Percentiles rank a stretch among this genome's conserved stretches.
phyloP scores from a whole-genome alignment of 2,888 invertebrate genomes.

The Plebejus anna region DNA sequence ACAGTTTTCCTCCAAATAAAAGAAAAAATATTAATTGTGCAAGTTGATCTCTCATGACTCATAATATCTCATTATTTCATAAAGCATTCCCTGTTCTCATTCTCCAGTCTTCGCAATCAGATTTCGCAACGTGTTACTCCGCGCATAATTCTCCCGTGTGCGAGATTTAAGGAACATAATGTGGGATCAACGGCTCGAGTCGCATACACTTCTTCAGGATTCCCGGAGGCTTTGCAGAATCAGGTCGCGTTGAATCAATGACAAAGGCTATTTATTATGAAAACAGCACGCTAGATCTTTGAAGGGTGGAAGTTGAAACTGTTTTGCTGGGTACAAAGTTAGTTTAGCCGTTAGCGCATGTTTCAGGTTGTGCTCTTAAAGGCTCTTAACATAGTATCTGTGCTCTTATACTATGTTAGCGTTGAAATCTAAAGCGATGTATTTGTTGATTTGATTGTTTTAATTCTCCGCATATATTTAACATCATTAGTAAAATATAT shows the following conservation, averaged over 20 bases:
- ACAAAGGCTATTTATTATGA: constrained; percentile 36
- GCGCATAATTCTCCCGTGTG: constrained; percentile 6
- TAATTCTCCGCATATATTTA: too few species aligned
- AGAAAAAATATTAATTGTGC: too few species aligned
- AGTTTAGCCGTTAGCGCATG: too few species aligned
- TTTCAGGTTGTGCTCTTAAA: too few species aligned
- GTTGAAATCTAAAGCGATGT: too few species aligned
- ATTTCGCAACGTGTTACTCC: not conserved
- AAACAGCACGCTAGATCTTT: constrained; percentile 32
- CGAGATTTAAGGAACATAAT: constrained; percentile 15
- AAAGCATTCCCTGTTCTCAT: not conserved
- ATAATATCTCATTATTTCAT: not conserved
- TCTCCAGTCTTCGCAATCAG: not conserved
- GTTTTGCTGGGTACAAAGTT: not conserved
- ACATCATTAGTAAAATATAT: too few species aligned
- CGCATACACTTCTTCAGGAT: constrained; percentile 26
- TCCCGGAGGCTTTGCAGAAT: constrained; percentile 35
- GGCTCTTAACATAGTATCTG: too few species aligned
- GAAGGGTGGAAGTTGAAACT: not conserved
- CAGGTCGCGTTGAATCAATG: constrained; percentile 36
- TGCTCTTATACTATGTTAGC: too few species aligned
- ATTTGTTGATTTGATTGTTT: too few species aligned
- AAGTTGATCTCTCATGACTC: too few species aligned
- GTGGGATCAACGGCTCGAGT: constrained; percentile 23
- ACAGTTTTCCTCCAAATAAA: too few species aligned